Evolutionary conservation across 2,797 vertebrate species (phyloP).

Genomic region (Melanotaenia nigrans): DNA sequence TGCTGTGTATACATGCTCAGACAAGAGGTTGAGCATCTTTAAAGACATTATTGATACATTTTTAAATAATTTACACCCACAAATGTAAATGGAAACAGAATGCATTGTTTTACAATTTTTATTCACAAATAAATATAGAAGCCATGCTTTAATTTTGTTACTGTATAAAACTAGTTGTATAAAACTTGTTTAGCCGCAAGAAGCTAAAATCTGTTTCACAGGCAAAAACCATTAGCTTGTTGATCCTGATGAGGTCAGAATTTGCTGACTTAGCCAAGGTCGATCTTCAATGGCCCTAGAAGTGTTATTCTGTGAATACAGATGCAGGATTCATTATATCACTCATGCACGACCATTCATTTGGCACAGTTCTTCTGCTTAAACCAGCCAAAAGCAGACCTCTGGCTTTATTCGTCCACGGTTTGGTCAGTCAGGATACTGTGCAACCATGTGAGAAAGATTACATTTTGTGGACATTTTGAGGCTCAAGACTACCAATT

Average conservation of each 20-base stretch:
- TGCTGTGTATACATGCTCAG: background rate
- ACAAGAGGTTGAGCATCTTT: background rate
- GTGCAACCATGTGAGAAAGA: background rate
- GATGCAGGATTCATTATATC: background rate
- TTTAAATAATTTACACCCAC: background rate
- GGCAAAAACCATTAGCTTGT: background rate
- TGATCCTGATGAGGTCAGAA: slow-evolving; percentile 2
- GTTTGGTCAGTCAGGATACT: background rate
- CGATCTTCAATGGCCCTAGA: background rate
- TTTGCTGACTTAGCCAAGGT: background rate
- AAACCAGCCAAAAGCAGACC: background rate
- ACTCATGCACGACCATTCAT: background rate
- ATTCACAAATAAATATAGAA: background rate
- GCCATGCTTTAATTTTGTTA: background rate
- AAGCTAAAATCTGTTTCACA: background rate
- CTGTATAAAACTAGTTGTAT: background rate
- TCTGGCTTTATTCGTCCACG: background rate
- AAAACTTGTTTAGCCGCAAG: background rate
- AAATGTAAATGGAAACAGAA: background rate
- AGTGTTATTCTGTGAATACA: background rate
- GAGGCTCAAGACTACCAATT: background rate
- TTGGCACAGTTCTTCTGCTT: background rate
- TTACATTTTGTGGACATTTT: background rate
- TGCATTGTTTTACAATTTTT: background rate
- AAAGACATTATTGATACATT: background rate